Base-by-base conservation (phyloP, 2,797 vertebrate species). In the Helarctos malayanus region DNA sequence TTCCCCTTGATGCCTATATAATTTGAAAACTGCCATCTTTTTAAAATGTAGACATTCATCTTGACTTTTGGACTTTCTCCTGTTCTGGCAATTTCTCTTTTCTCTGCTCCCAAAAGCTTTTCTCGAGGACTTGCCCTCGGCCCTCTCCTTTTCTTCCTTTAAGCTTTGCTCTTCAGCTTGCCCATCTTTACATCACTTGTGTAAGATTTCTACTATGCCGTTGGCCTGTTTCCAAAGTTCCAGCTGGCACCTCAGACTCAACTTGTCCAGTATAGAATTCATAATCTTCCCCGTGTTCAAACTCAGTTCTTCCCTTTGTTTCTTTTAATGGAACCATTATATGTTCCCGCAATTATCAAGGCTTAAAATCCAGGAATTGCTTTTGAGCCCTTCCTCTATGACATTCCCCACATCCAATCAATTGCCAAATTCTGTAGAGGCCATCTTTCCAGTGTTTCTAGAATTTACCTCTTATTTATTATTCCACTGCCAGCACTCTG, bases 11-110 rank as follows among this genome's bases (percentile, higher is more conserved):
- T 12, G 45, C 35, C 57, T 93, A 14, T 56, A 38, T 76, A 71
- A 61, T 76, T 96, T 93, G 54, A 76, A 96, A 96, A 95, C 71
- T 87, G 11, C 68, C 25, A 57, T 92, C 25, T 86, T 82, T 73
- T 85, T 14, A 63, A 82, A 80, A 29, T 79, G 13, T 78, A 89
- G 73, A 52, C 10, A 76, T n/a, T 54, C 27, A 54, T 56, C 41
- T 85, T 88, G 83, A 76, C 63, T 54, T 95, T 80, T 63, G 41
- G 14, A 76, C 5, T 81, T 75, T 27, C 63, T 80, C 57, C 14
- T 73, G 91, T 80, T 38, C n/a, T 88, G 49, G 14, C 14, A 73
- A 41, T 47, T 92, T 82, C 4, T 49, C 81, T 90, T 95, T 79
- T 76, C 11, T 23, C 45, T 52, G 19, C 1, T 15, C 11, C 27